Base-by-base conservation (phyloP, 2,797 vertebrate genomes). In the Acomys russatus region DNA sequence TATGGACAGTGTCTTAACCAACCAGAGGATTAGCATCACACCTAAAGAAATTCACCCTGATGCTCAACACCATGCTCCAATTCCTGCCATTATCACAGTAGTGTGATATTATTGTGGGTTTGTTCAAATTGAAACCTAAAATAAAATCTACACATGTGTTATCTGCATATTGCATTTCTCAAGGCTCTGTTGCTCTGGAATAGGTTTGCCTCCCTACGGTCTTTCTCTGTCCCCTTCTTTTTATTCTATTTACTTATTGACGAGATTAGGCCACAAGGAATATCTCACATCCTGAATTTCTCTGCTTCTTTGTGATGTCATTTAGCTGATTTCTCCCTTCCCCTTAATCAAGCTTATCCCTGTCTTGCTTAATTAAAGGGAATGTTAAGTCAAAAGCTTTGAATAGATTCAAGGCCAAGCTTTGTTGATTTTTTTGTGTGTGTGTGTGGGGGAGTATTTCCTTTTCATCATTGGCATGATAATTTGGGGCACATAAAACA, bases 81-180 rank as follows among this genome's bases (percentile, higher is more conserved):
- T 70, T 77, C 84, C 28, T 66, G 30, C 25, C 79, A 1, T 93
- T 74, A 74, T 76, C 33, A 74, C 33, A 28, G 56, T 33, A 78
- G 12, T 30, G 14, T 80, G n/a, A 82, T 86, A 7, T 80, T 33
- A 44, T 25, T 88, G 12, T 92, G 85, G 18, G 35, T 92, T 93
- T 96, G 17, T 84, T 90, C 87, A 94, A 51, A 91, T 92, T 66
- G 22, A 38, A 15, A 61, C 38, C 56, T 73, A 85, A 85, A 92
- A 78, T 78, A 64, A 84, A 33, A 88, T 76, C 20, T 30, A 73
- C 54, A 78, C 4, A 25, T 20, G 33, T 4, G 73, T 30, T 9
- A 77, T 77, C 88, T 89, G 28, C 9, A 82, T n/a, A 66, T 77
- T 51, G 38, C 64, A 44, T 56, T 91, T 96, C 77, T 74, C 70